phyloP scores from a whole-genome alignment of 2,797 vertebrate genomes.

The Diplodus puntazzo region DNA sequence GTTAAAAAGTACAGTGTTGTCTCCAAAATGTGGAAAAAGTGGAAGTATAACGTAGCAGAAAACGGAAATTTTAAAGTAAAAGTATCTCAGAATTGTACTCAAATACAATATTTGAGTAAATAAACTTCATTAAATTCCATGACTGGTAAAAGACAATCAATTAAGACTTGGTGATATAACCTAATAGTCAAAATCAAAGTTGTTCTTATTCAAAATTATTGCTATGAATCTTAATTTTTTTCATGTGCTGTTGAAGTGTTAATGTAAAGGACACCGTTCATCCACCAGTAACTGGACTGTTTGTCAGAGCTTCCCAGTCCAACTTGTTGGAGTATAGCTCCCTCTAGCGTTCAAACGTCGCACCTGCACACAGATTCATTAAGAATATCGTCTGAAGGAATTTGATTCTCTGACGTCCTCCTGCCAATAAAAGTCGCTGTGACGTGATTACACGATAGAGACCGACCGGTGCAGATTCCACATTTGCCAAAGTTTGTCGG shows the following conservation, averaged over 20 bases:
- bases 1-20: too few species aligned
- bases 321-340: conserved; percentile 55
- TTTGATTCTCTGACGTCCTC: conserved; percentile 42
- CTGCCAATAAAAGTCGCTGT: conserved; percentile 41
- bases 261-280: background rate
- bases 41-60: too few species aligned
- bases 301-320: background rate
- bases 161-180: background rate
- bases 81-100: too few species aligned
- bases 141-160: background rate
- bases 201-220: too few species aligned
- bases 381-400: conserved; percentile 40
- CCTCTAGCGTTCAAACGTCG: conserved; percentile 61
- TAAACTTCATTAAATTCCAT: too few species aligned
- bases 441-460: conserved; percentile 17
- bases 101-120: too few species aligned
- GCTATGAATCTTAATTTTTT: too few species aligned
- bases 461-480: conserved; percentile 5
- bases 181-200: background rate
- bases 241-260: background rate
- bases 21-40: too few species aligned
- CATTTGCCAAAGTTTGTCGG: background rate
- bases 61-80: too few species aligned
- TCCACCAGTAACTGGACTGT: background rate
- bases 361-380: conserved; percentile 23